Evolutionary conservation across 2,888 invertebrate species (phyloP), one percentile per base, ranked within the genome.

Genomic region (Melolontha melolontha): DNA sequence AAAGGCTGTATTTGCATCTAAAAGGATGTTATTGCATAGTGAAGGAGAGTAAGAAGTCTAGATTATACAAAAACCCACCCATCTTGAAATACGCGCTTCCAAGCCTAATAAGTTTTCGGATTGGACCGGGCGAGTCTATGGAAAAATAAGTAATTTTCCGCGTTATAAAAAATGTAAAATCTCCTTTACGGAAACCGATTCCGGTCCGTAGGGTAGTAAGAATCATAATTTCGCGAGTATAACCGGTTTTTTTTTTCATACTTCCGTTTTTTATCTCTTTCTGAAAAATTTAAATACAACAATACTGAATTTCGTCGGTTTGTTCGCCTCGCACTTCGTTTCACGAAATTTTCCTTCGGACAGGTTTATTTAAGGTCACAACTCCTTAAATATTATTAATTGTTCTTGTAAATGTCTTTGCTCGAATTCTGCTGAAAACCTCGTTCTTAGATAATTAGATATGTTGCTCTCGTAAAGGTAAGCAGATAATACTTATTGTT

Each of bases 311-410:
- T n/a, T 12, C 11, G 44, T 4, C 41, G 41, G 42, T 41, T 41
- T 16, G 34, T 54, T 27, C 44, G 42, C 29, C 12, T n/a, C 57
- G 42, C 27, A 4, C 22, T 22, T 34, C 34, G 34, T 27, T 10
- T 29, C 29, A 6, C 4, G 16, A 40, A 59, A 44, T 59, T 59
- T 14, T 44, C 34, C 34, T 34, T 34, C 34, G 4, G 7, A 5
- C 34, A 34, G 34, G 34, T 34, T 34, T 27, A 16, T 47, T 29
- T 16, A 14, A 44, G 44, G 59, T 41, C 11, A n/a, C 14, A 17
- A 41, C 41, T 41, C 40, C 44, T 44, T 44, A 29, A 70, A 67
- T 64, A 65, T 70, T 70, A 71, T 71, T 70, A 71, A 71, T 71
- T 70, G 69, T 70, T 66, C 69, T 70, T 54, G 65, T 47, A 63